A percentile compares a stretch with the other conserved stretches of the same genome.
Evolutionary conservation across 1,140 invertebrate genomes (phyloP).

Genomic region (Metopolophium dirhodum): DNA sequence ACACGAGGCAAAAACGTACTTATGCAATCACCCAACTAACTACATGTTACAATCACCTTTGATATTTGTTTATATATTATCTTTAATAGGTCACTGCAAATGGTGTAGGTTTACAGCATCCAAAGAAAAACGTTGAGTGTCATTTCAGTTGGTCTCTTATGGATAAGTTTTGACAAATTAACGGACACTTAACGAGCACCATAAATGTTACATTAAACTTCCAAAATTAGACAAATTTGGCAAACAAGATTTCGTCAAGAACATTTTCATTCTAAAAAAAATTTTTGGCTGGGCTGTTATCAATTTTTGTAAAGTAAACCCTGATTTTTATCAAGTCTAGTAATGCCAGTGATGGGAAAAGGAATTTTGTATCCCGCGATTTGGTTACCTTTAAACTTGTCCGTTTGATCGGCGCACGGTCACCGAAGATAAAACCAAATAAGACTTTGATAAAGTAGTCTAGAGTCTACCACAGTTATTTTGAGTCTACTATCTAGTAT

Average conservation of each 20-base stretch:
- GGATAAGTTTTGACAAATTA: neutral
- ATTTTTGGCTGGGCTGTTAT: slow-evolving; percentile 53
- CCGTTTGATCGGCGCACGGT: neutral
- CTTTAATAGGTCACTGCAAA: slow-evolving; percentile 43
- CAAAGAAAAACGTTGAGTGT: neutral
- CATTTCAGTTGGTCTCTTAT: slow-evolving; percentile 14
- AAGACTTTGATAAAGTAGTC: no score
- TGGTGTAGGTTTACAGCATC: slow-evolving; percentile 33
- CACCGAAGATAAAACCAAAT: neutral
- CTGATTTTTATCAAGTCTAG: slow-evolving; percentile 42
- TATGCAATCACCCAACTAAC: neutral
- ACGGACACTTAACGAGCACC: neutral
- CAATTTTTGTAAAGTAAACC: slow-evolving; percentile 17
- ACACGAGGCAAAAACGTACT: neutral
- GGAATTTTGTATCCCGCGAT: slow-evolving; percentile 10
- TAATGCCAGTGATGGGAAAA: neutral
- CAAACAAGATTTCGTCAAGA: slow-evolving; percentile 16
- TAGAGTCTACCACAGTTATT: no score
- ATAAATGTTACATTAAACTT: slow-evolving; percentile 2
- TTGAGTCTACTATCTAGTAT: no score
- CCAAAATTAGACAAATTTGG: slow-evolving; percentile 13
- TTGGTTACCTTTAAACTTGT: slow-evolving; percentile 33
- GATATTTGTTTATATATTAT: slow-evolving; percentile 39
- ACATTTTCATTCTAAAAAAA: slow-evolving; percentile 53
- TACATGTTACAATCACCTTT: slow-evolving; percentile 13